Evolutionary conservation across 2,888 invertebrate genomes (phyloP).

Genomic region (Danaus chrysippus): DNA sequence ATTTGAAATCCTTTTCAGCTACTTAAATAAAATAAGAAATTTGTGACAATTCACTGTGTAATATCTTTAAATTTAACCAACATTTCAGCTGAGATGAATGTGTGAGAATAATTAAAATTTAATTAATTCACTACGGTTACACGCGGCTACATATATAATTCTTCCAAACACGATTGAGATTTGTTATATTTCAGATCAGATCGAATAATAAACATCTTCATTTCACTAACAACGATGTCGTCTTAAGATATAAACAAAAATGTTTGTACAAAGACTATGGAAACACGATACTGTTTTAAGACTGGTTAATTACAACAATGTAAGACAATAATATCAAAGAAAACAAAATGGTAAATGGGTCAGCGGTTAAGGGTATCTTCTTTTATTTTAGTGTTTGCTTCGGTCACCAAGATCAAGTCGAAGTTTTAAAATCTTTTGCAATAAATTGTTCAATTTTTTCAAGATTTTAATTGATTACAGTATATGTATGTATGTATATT

Average conservation of each 20-base stretch:
- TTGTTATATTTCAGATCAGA: neutral
- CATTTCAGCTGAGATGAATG: too few relatives aligned
- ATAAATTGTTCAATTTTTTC: too few relatives aligned
- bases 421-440: neutral
- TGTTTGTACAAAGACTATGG: conserved; percentile 1
- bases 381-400: neutral
- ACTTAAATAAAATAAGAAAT: too few relatives aligned
- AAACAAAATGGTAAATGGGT: neutral
- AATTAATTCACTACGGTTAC: too few relatives aligned
- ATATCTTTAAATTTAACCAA: too few relatives aligned
- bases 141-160: too few relatives aligned
- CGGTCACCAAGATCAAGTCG: neutral
- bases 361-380: neutral
- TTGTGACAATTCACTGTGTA: too few relatives aligned
- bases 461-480: too few relatives aligned
- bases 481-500: too few relatives aligned
- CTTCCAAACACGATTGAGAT: too few relatives aligned
- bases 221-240: neutral
- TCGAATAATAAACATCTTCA: neutral
- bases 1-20: too few relatives aligned
- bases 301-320: neutral
- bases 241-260: conserved; percentile 1
- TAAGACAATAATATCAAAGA: neutral
- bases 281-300: conserved; percentile 4
- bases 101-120: too few relatives aligned